A percentile compares a stretch with the other conserved stretches of the same genome.
These are phyloP conservation scores for Silurus asotus DNA, from an alignment of 2,113 vertebrate species.

Conservation along the genomic window DNA sequence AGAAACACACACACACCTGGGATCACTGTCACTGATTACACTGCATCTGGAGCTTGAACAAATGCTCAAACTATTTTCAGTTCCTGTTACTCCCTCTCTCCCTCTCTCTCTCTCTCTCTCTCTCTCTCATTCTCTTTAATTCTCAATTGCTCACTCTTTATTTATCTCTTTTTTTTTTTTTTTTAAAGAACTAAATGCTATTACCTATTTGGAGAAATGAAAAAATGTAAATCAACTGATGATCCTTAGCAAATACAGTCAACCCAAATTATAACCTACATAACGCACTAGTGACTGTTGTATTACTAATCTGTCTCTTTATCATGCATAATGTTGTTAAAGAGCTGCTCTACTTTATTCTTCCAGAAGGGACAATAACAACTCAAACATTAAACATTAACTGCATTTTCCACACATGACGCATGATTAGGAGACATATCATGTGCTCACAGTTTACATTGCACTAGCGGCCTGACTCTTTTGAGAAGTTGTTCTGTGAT, in stretches of 20 bases:
- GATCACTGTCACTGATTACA: slow-evolving; percentile 66
- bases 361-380: slow-evolving; percentile 14
- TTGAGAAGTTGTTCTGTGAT: background rate
- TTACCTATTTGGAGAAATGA: background rate
- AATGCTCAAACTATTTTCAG: slow-evolving; percentile 25
- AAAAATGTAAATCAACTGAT: background rate
- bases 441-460: slow-evolving; percentile 22
- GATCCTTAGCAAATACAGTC: background rate
- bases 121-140: background rate
- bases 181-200: background rate
- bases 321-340: background rate
- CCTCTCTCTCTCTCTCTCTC: background rate
- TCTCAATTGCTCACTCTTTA: background rate
- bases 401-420: background rate
- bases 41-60: slow-evolving; percentile 56
- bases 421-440: slow-evolving; percentile 19
- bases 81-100: background rate
- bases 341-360: background rate
- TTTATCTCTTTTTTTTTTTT: background rate
- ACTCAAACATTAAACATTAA: slow-evolving; percentile 34
- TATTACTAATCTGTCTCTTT: background rate
- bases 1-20: slow-evolving; percentile 57
- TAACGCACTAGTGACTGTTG: background rate
- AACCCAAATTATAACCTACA: too few relatives aligned
- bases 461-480: background rate